Conservation (phyloP, 2,113 vertebrate species). For the Tautogolabrus adspersus region DNA sequence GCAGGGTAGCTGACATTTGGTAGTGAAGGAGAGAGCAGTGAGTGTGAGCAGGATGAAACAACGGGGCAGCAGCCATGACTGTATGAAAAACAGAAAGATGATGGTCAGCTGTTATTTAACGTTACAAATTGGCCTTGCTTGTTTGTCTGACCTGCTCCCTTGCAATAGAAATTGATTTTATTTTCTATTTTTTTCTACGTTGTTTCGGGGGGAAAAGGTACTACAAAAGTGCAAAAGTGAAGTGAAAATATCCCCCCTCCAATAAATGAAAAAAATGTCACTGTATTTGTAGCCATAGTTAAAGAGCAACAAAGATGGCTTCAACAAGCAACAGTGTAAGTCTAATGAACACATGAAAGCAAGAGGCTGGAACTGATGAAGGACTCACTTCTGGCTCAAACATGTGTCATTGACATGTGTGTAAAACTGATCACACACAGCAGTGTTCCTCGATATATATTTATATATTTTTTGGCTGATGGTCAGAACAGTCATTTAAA, state of each 20-base stretch:
- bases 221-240: too few relatives aligned
- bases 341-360: neutral
- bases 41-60: constrained; percentile 32
- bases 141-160: neutral
- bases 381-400: too few relatives aligned
- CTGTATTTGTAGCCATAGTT: neutral
- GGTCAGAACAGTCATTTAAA: too few relatives aligned
- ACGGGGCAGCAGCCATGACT: constrained; percentile 8
- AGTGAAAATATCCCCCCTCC: too few relatives aligned
- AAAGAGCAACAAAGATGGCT: constrained; percentile 1
- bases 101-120: too few relatives aligned
- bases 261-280: neutral
- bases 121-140: neutral
- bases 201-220: too few relatives aligned
- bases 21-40: constrained; percentile 10
- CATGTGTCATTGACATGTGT: too few relatives aligned
- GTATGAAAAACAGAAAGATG: neutral
- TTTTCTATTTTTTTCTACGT: too few relatives aligned
- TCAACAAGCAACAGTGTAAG: neutral
- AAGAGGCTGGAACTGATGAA: neutral
- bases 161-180: too few relatives aligned
- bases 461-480: too few relatives aligned
- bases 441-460: too few relatives aligned
- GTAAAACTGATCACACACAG: too few relatives aligned
- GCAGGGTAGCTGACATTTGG: constrained; percentile 71